These are phyloP conservation scores for Pentalonia nigronervosa DNA, from an alignment of 1,140 invertebrate species.

Conservation along the genomic window DNA sequence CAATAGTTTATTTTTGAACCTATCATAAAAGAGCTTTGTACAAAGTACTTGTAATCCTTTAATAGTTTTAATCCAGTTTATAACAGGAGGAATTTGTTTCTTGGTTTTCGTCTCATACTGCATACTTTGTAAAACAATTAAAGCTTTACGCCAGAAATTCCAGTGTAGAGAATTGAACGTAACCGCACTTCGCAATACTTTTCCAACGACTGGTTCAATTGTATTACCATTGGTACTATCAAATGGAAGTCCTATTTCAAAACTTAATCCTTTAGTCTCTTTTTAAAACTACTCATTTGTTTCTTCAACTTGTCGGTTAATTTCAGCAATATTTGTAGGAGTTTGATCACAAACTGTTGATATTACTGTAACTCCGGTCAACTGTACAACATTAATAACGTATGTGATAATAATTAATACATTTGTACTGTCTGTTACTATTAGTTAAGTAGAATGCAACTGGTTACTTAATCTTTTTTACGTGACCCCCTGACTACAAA, in stretches of 20 bases:
- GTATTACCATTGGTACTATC: conserved; percentile 21
- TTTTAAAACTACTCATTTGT: neutral
- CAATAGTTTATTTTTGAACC: neutral
- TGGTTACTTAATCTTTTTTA: neutral
- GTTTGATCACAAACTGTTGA: conserved; percentile 4
- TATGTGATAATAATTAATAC: neutral
- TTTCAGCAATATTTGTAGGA: neutral
- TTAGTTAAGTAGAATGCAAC: neutral
- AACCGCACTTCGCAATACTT: neutral
- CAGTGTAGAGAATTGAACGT: neutral
- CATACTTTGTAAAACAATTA: conserved; percentile 12
- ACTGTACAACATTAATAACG: neutral
- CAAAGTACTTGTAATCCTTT: neutral
- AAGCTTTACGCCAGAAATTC: neutral
- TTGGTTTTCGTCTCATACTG: neutral
- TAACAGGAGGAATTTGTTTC: neutral
- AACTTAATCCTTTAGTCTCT: neutral
- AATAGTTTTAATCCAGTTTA: conserved; percentile 3
- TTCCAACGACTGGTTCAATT: neutral
- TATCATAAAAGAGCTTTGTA: neutral
- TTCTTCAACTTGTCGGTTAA: neutral
- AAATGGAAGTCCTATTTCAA: conserved; percentile 8
- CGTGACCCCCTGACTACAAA: neutral
- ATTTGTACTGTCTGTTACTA: neutral
- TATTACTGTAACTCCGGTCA: neutral